Percentiles rank a stretch among this genome's conserved stretches.
Conservation (phyloP, 2,888 invertebrate species). For the Drosophila silvestris region DNA sequence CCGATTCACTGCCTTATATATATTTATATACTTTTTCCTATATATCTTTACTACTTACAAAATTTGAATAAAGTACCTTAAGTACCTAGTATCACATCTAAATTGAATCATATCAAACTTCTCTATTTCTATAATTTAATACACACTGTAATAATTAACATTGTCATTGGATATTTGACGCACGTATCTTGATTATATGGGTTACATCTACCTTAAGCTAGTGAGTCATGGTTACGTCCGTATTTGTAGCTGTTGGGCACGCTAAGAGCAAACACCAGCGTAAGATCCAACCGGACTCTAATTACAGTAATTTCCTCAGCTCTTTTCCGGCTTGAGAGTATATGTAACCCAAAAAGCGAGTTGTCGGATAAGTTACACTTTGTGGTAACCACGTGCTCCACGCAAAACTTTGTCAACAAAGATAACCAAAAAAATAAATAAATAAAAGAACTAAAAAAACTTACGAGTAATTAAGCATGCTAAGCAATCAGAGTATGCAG, state of each 20-base stretch:
- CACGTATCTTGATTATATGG: background rate
- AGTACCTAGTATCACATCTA: too few relatives aligned
- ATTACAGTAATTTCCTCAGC: conserved; percentile 60
- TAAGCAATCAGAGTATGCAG: too few relatives aligned
- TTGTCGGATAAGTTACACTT: conserved; percentile 42
- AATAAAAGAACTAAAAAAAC: conserved; percentile 24
- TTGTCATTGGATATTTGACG: conserved; percentile 5
- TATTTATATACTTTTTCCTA: background rate
- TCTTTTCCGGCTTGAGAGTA: conserved; percentile 12
- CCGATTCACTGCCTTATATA: background rate
- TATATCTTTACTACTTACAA: background rate
- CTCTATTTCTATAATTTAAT: background rate
- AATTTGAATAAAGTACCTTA: background rate
- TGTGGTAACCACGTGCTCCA: conserved; percentile 54
- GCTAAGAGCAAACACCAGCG: conserved; percentile 22
- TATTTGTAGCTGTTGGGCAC: conserved; percentile 28
- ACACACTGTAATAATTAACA: conserved; percentile 14
- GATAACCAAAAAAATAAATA: conserved; percentile 1
- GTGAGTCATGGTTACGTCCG: conserved; percentile 47
- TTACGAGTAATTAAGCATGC: conserved; percentile 13
- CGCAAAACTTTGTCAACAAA: conserved; percentile 68
- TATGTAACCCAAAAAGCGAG: conserved; percentile 8
- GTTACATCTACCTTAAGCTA: conserved; percentile 1
- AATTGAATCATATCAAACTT: background rate
- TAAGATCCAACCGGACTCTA: conserved; percentile 39